Conservation (phyloP, 2,888 invertebrate species). For the Drosophila helvetica region DNA sequence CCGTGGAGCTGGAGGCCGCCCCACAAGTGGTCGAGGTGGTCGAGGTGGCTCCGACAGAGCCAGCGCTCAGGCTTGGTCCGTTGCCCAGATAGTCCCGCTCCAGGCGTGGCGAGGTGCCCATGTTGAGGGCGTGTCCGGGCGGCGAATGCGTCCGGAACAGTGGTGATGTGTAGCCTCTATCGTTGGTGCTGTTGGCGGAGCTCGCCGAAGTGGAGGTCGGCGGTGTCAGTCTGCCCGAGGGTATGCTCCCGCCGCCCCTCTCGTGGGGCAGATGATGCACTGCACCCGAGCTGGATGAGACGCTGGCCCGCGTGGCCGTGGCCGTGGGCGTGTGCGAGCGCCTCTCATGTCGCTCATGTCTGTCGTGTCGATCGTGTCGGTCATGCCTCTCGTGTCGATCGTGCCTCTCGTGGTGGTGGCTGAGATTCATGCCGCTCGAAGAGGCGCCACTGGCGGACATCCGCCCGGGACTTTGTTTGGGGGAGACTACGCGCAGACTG, state of each 20-base stretch:
- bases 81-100: conserved; percentile 81
- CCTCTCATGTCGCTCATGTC: conserved; percentile 36
- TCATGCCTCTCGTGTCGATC: conserved; percentile 43
- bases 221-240: conserved; percentile 54
- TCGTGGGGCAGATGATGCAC: conserved; percentile 54
- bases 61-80: conserved; percentile 62
- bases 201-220: conserved; percentile 50
- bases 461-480: conserved; percentile 74
- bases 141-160: conserved; percentile 71
- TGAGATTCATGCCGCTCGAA: conserved; percentile 72
- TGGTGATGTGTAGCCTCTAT: conserved; percentile 81
- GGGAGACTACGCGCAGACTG: conserved; percentile 58
- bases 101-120: conserved; percentile 74
- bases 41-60: conserved; percentile 36
- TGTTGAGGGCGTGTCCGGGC: conserved; percentile 61
- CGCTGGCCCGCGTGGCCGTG: conserved; percentile 58
- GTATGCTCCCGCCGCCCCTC: conserved; percentile 25
- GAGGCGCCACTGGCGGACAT: conserved; percentile 21
- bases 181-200: conserved; percentile 60
- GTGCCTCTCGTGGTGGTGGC: conserved; percentile 67
- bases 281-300: conserved; percentile 29
- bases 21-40: conserved; percentile 59
- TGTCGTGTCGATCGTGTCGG: conserved; percentile 29
- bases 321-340: conserved; percentile 75
- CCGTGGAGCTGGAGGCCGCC: conserved; percentile 59